Conservation (phyloP, 2,888 invertebrate genomes). For the Drosophila mettleri region DNA sequence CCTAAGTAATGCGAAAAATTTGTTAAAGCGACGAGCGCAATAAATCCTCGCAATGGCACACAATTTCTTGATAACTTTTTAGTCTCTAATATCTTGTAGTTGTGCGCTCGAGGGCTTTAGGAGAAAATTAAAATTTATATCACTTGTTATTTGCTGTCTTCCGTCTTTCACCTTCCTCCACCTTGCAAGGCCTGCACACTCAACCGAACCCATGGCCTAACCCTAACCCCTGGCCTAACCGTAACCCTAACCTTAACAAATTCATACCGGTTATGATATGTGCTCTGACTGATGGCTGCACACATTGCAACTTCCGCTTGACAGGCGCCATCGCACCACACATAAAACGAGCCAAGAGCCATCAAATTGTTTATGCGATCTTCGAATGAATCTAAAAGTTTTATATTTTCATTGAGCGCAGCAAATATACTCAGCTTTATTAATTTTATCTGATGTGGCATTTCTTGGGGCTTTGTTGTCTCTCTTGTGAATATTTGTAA, state of each 20-base stretch:
- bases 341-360: constrained; percentile 37
- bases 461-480: constrained; percentile 1
- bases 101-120: constrained; percentile 29
- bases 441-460: not conserved
- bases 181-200: not conserved
- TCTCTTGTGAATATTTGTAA: not conserved
- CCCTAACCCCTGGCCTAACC: constrained; percentile 4
- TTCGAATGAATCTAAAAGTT: constrained; percentile 29
- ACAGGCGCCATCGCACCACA: constrained; percentile 15
- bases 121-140: constrained; percentile 69
- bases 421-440: constrained; percentile 36
- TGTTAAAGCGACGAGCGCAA: constrained; percentile 78
- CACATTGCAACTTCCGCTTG: constrained; percentile 53
- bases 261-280: constrained; percentile 59
- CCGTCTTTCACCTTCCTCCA: not conserved
- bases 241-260: constrained; percentile 37
- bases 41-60: constrained; percentile 79
- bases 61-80: constrained; percentile 76
- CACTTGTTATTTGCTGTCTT: constrained; percentile 41
- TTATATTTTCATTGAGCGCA: constrained; percentile 24
- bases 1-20: constrained; percentile 79
- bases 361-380: constrained; percentile 51
- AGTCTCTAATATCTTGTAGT: constrained; percentile 64
- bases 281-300: constrained; percentile 60
- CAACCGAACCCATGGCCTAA: constrained; percentile 4